phyloP scores from a whole-genome alignment of 2,888 invertebrate genomes.

The Platycnemis pennipes region DNA sequence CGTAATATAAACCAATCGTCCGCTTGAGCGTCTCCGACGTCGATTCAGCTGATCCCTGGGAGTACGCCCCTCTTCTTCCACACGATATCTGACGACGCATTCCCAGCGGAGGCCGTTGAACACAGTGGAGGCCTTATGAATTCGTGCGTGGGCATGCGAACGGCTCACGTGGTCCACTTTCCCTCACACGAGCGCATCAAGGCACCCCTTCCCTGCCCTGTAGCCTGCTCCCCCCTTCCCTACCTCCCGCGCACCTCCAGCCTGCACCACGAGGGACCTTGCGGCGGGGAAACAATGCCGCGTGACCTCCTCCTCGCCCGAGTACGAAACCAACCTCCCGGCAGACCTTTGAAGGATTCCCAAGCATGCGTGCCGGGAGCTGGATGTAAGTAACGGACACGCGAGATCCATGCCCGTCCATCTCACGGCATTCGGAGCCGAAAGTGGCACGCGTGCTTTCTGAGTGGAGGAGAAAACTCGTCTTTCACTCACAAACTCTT shows the following conservation, averaged over 20 bases:
- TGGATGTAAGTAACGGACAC: background rate
- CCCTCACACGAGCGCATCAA: background rate
- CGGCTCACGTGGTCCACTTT: background rate
- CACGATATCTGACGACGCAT: too few relatives aligned
- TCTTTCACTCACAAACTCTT: background rate
- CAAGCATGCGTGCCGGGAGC: background rate
- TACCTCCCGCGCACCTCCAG: background rate
- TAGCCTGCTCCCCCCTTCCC: background rate
- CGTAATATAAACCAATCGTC: too few relatives aligned
- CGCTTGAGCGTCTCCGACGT: too few relatives aligned
- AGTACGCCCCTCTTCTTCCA: too few relatives aligned
- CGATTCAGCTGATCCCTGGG: too few relatives aligned
- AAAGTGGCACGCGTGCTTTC: background rate
- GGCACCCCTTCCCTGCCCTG: background rate
- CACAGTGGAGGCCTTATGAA: background rate
- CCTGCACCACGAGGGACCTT: background rate
- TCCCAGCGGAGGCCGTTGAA: too few relatives aligned
- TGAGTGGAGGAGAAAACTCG: background rate
- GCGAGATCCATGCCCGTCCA: background rate
- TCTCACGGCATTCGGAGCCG: too few relatives aligned
- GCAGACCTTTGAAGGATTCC: slow-evolving; percentile 6
- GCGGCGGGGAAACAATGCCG: background rate
- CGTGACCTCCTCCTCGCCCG: slow-evolving; percentile 1
- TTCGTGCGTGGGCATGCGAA: background rate
- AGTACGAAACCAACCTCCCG: background rate